Conservation (phyloP, 2,113 vertebrate species). For the Xiphorhynchus elegans region DNA sequence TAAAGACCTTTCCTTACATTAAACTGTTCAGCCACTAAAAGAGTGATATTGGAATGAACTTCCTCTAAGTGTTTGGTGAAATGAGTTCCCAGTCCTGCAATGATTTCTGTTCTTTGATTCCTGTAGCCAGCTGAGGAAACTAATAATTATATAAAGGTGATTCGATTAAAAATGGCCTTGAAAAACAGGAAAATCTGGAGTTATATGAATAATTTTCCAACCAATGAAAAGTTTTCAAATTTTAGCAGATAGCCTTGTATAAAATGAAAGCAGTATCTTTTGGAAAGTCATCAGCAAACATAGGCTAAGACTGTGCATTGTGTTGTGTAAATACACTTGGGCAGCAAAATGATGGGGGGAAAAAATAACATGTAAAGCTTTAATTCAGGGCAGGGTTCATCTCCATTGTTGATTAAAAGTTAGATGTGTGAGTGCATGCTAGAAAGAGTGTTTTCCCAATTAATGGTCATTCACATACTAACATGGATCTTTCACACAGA, state of each 20-base stretch:
- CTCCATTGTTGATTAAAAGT: not conserved
- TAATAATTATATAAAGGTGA: slow-evolving; percentile 23
- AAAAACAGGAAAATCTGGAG: not conserved
- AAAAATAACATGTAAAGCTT: not conserved
- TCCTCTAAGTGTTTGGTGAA: not conserved
- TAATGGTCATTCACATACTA: not conserved
- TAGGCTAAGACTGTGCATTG: not conserved
- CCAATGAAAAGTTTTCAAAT: not conserved
- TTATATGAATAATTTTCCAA: slow-evolving; percentile 29
- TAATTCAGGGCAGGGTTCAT: not conserved
- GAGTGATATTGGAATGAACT: not conserved
- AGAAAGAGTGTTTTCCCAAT: not conserved
- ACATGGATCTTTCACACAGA: not conserved
- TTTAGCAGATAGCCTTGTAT: not conserved
- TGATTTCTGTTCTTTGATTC: not conserved
- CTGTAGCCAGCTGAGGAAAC: not conserved
- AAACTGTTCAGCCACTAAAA: not conserved
- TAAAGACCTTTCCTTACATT: not conserved
- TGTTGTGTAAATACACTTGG: not conserved
- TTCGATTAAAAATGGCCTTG: slow-evolving; percentile 25
- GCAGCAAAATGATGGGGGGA: not conserved
- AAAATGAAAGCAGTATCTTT: not conserved
- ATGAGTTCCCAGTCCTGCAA: not conserved
- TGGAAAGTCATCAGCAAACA: not conserved
- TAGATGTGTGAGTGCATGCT: fast-evolving